Conservation (phyloP, 2,113 vertebrate genomes). For the Clarias magur region DNA sequence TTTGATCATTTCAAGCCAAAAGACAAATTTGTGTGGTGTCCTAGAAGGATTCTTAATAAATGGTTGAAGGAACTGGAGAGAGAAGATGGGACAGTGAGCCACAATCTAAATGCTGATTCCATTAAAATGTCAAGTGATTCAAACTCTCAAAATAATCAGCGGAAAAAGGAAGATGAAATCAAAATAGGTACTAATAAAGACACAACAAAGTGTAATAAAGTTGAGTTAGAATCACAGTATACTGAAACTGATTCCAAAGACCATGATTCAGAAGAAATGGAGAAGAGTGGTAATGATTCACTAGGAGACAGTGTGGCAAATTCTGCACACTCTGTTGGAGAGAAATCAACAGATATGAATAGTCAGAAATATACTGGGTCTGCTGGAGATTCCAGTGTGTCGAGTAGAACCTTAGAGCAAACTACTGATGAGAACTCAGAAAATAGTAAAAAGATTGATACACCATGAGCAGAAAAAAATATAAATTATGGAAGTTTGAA, state of each 20-base stretch:
- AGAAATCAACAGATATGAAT: background rate
- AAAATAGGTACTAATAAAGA: background rate
- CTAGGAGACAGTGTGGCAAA: background rate
- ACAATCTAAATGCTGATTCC: too few species aligned
- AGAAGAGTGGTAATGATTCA: background rate
- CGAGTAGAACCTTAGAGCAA: background rate
- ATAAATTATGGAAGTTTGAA: too few species aligned
- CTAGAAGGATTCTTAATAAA: conserved; percentile 63
- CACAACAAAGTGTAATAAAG: too few species aligned
- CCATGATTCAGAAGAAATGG: background rate
- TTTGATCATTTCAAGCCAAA: conserved; percentile 71
- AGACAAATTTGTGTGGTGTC: conserved; percentile 84
- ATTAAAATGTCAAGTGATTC: too few species aligned
- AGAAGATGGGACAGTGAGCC: too few species aligned
- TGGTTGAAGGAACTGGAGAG: too few species aligned
- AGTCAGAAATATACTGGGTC: background rate
- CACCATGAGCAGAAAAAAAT: too few species aligned
- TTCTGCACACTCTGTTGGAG: background rate
- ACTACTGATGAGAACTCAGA: background rate
- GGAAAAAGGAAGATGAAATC: background rate
- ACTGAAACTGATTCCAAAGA: background rate
- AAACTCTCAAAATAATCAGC: background rate
- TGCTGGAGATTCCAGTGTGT: background rate
- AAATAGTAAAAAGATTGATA: background rate
- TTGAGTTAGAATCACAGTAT: background rate